These are phyloP conservation scores for Seriola quinqueradiata DNA, from an alignment of 2,113 vertebrate species.

Conservation along the genomic window DNA sequence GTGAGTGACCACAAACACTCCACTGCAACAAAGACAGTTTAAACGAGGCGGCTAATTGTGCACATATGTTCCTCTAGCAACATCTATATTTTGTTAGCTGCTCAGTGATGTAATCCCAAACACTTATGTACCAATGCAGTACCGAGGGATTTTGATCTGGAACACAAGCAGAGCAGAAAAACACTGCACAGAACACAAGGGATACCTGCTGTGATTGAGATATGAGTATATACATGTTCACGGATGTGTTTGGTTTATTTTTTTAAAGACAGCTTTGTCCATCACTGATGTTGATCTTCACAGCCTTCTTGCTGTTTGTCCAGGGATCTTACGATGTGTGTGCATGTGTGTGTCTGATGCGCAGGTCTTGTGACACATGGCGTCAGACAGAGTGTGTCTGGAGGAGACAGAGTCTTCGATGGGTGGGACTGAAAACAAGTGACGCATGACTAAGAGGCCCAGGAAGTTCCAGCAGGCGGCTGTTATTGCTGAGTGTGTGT, in stretches of 20 bases:
- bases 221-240: slow-evolving; percentile 25
- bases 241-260: slow-evolving; percentile 23
- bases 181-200: slow-evolving; percentile 32
- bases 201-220: slow-evolving; percentile 49
- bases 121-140: slow-evolving; percentile 44
- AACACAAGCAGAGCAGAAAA: slow-evolving; percentile 65
- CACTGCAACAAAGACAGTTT: slow-evolving; percentile 15
- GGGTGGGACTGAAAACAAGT: slow-evolving; percentile 80
- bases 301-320: slow-evolving; percentile 31
- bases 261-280: slow-evolving; percentile 19
- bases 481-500: slow-evolving; percentile 73
- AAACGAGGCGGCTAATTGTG: slow-evolving; percentile 59
- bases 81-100: slow-evolving; percentile 73
- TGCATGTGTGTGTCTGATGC: slow-evolving; percentile 27
- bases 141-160: slow-evolving; percentile 41
- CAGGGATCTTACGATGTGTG: slow-evolving; percentile 1
- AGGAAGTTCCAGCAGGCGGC: slow-evolving; percentile 77
- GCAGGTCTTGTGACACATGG: slow-evolving; percentile 71
- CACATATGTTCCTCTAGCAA: slow-evolving; percentile 67
- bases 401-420: slow-evolving; percentile 68
- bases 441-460: slow-evolving; percentile 79
- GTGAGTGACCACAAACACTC: slow-evolving; percentile 46
- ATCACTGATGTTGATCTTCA: slow-evolving; percentile 38
- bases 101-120: slow-evolving; percentile 66
- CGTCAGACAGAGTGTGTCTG: slow-evolving; percentile 68